phyloP scores from a whole-genome alignment of 2,113 vertebrate species.

The Datnioides undecimradiatus region DNA sequence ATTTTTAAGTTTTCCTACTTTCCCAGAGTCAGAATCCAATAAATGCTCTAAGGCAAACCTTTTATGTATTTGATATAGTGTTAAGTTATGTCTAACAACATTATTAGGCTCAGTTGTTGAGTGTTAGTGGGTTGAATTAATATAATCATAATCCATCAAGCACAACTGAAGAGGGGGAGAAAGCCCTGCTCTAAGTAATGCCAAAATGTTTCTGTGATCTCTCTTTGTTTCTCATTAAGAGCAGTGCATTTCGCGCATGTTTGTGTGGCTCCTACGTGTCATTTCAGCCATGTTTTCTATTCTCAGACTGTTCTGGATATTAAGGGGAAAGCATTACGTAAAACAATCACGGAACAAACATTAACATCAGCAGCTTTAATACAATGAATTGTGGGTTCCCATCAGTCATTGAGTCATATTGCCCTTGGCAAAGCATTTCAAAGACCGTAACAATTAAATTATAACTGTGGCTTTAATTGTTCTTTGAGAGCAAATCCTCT shows the following conservation, averaged over 20 bases:
- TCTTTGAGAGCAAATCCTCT: neutral
- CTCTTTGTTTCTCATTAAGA: neutral
- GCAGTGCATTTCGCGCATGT: neutral
- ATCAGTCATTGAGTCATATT: neutral
- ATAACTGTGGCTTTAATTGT: slow-evolving; percentile 13
- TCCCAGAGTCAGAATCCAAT: too few relatives aligned
- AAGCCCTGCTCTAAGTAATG: neutral
- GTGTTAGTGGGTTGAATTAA: too few relatives aligned
- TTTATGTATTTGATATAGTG: too few relatives aligned
- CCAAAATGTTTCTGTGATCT: neutral
- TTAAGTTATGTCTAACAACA: too few relatives aligned
- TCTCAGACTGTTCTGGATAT: slow-evolving; percentile 14
- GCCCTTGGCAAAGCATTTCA: neutral
- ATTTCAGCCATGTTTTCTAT: neutral
- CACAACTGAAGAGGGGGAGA: too few relatives aligned
- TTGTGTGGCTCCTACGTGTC: neutral
- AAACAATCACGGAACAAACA: neutral
- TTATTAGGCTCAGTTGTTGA: too few relatives aligned
- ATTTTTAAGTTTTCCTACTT: too few relatives aligned
- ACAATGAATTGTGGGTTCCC: neutral
- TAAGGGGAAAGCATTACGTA: neutral
- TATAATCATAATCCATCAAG: too few relatives aligned
- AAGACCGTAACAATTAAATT: neutral
- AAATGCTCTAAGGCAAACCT: too few relatives aligned
- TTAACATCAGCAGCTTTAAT: neutral